Evolutionary conservation across 2,888 invertebrate species (phyloP), one percentile per base, ranked within the genome.

Genomic region (Cantharis lateralis): DNA sequence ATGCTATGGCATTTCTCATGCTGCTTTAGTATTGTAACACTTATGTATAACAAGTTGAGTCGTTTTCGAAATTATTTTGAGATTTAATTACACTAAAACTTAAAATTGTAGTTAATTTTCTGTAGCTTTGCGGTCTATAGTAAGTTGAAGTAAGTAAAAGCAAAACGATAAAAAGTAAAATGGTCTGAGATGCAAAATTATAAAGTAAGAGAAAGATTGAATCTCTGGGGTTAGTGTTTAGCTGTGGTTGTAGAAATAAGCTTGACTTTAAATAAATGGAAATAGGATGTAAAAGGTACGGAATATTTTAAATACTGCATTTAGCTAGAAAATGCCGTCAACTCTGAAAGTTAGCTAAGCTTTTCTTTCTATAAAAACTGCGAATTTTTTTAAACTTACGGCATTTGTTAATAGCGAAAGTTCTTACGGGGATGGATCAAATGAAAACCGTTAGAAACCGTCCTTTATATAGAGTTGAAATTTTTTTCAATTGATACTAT

Each of bases 1-100:
- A 69, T 74, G 69, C 64, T 48, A 74, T 74, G 61, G 64, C 70
- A 64, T 74, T 74, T 74, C 69, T 73, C 28, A 48, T 62, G 68
- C 62, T 69, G 62, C 18, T 69, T 28, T n/a, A 24, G 16, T 16
- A n/a, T 15, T 68, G 62, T 68, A 48, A 69, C 62, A 48, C 68
- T 26, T 69, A 26, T 32, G 69, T 69, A 28, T 69, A 69, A 32
- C 26, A 69, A 69, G 69, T 69, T 15, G 16, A 32, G 26, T 69
- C 32, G 32, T 28, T 69, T 28, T 26, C 16, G n/a, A 48, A 48
- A 48, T 48, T 48, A 48, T 48, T 48, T 48, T 48, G n/a, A 48
- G 9, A 48, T 48, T 48, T 48, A 48, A 48, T 48, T 48, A 48
- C 13, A n/a, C n/a, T n/a, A 48, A 48, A 48, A 48, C 48, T 48